These are phyloP conservation scores for Lucilia sericata DNA, from an alignment of 1,140 invertebrate species.

Conservation along the genomic window DNA sequence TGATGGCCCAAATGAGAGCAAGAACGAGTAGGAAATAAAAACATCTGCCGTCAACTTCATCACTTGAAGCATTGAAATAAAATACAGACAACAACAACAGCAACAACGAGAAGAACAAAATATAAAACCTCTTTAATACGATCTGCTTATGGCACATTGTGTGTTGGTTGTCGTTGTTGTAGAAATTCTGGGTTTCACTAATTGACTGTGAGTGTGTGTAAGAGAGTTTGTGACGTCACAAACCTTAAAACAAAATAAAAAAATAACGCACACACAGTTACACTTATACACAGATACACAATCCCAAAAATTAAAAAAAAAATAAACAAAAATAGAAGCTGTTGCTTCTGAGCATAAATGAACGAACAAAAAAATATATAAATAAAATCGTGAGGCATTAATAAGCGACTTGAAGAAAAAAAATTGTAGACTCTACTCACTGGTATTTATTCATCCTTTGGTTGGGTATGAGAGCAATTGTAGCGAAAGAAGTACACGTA, in stretches of 20 bases:
- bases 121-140: constrained; percentile 32
- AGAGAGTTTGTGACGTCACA: background rate
- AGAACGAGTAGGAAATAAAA: constrained; percentile 34
- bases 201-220: background rate
- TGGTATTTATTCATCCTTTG: background rate
- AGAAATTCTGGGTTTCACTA: constrained; percentile 1
- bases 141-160: constrained; percentile 42
- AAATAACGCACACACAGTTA: no score
- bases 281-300: background rate
- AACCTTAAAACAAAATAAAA: background rate
- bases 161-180: background rate
- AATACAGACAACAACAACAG: background rate
- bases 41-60: constrained; percentile 42
- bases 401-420: background rate
- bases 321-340: constrained; percentile 31
- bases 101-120: background rate
- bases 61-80: constrained; percentile 25
- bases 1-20: constrained; percentile 15
- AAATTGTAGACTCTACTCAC: background rate
- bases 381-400: constrained; percentile 39
- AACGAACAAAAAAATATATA: background rate
- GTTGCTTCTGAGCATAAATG: constrained; percentile 25
- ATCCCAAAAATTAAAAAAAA: background rate
- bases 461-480: background rate
- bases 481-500: background rate